Conservation (phyloP, 2,888 invertebrate species). For the Heliconius charithonia region DNA sequence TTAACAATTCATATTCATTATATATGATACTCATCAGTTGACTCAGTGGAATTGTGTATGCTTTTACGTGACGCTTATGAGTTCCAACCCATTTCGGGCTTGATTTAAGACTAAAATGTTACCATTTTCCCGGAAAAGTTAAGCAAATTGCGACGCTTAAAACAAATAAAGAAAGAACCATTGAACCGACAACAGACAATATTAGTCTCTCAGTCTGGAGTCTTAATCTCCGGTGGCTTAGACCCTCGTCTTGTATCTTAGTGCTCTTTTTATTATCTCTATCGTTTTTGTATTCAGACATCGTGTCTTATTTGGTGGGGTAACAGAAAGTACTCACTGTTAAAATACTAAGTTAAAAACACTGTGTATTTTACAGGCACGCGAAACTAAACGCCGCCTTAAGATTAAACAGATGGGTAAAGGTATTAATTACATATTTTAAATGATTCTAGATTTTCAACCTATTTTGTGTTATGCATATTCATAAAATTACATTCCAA, state of each 20-base stretch:
- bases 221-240: slow-evolving; percentile 6
- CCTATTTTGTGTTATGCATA: neutral
- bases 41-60: too few relatives aligned
- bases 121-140: neutral
- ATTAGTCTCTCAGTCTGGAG: slow-evolving; percentile 12
- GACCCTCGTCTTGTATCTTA: slow-evolving; percentile 1
- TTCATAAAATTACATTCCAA: neutral
- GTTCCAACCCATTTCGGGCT: neutral
- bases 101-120: neutral
- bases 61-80: neutral
- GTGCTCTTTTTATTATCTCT: neutral
- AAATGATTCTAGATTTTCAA: too few relatives aligned
- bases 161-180: slow-evolving; percentile 8
- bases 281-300: neutral
- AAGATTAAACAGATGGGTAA: too few relatives aligned
- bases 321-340: neutral
- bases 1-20: neutral
- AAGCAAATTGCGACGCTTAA: neutral
- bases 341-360: neutral
- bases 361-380: neutral
- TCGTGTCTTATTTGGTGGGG: neutral
- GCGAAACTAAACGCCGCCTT: too few relatives aligned
- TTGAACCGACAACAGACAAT: slow-evolving; percentile 11
- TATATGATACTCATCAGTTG: neutral
- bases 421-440: too few relatives aligned